Evolutionary conservation across 2,888 invertebrate genomes (phyloP), one percentile per base, ranked within the genome.

Genomic region (Hydraecia micacea): DNA sequence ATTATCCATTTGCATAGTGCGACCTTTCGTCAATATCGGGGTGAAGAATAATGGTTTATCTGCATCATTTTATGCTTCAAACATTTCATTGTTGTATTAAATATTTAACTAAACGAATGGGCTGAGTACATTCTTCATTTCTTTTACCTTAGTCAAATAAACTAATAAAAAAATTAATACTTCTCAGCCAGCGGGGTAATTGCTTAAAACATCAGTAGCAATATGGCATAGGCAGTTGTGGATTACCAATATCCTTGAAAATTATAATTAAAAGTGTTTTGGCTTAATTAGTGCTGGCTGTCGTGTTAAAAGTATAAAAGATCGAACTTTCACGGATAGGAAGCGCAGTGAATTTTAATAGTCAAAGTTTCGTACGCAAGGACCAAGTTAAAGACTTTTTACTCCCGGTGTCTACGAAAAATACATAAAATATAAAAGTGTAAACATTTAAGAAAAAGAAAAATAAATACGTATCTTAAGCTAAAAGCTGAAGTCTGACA

Each of bases 1-100:
- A 58, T 39, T 18, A 60, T 77, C 25, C 70, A 71, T 82, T 80
- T 77, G 66, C 39, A 62, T 60, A 70, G 65, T 60, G 25, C 6
- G 39, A 28, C 3, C n/a, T 42, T 66, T 60, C 55, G 60, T 52
- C 21, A 69, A 69, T 46, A 69, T 49, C 18, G 36, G 58, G 74
- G 32, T 8, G 28, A 13, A 42, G 1, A 67, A 42, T 60, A 15
- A 39, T 72, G 32, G 42, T 49, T 42, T 39, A 39, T 36, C 28
- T 62, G 42, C 11, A 28, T 13, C 32, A 28, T n/a, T 3, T 55
- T 80, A 28, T 25, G 18, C 25, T 72, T 58, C 18, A 39, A 25
- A 55, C 15, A 21, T 42, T 55, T 28, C 18, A 9, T 49, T 15
- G 36, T n/a, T 69, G 4, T 25, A 58, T 11, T 58, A 58, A 58